A percentile compares a stretch with the other conserved stretches of the same genome.
These are phyloP conservation scores for Drosophila chauvacae DNA, from an alignment of 1,140 invertebrate species.

Conservation along the genomic window DNA sequence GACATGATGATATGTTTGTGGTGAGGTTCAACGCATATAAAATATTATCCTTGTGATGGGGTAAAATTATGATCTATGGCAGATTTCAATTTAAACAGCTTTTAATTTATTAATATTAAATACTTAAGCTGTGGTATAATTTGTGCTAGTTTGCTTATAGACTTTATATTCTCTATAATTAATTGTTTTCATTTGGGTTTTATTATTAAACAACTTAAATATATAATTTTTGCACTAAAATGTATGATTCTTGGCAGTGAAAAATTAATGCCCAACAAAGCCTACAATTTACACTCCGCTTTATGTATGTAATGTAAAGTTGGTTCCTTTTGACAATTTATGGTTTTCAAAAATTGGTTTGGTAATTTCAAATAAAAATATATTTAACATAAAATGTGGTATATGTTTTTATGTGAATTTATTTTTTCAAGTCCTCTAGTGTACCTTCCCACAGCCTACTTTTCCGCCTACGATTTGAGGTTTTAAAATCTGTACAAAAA, in stretches of 20 bases:
- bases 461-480: neutral
- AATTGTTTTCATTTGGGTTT: neutral
- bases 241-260: neutral
- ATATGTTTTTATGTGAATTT: neutral
- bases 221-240: neutral
- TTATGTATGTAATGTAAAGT: too few species aligned
- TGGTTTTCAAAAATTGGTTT: too few species aligned
- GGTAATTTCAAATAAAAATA: neutral
- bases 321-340: too few species aligned
- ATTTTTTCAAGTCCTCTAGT: neutral
- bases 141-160: neutral
- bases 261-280: neutral
- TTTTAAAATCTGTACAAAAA: neutral
- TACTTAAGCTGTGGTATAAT: neutral
- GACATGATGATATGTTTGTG: constrained; percentile 4
- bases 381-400: neutral
- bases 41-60: neutral
- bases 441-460: neutral
- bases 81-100: constrained; percentile 3
- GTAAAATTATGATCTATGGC: constrained; percentile 2
- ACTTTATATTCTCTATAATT: neutral
- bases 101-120: neutral
- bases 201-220: neutral
- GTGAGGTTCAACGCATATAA: neutral
- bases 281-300: too few species aligned